These are phyloP conservation scores for Calyptommatus sinebrachiatus DNA, from an alignment of 2,113 vertebrate species.

Conservation along the genomic window DNA sequence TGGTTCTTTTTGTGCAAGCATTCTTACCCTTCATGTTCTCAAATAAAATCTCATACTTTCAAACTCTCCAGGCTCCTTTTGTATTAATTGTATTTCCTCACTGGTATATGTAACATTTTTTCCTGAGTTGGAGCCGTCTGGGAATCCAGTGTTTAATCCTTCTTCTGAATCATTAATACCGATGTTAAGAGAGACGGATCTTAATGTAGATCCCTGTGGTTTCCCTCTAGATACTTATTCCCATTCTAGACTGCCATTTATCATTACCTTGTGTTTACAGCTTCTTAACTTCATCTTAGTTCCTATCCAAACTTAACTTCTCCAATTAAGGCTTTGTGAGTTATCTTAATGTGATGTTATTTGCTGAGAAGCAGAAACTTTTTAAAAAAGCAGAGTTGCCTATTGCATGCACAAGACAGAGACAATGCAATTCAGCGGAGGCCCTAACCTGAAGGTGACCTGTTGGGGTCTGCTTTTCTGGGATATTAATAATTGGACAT, in stretches of 20 bases:
- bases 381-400: neutral
- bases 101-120: constrained; percentile 39
- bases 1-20: too few species aligned
- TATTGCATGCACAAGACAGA: neutral
- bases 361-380: constrained; percentile 10
- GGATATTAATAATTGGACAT: too few species aligned
- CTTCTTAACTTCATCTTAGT: constrained; percentile 14
- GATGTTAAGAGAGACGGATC: constrained; percentile 33
- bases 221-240: constrained; percentile 3
- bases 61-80: constrained; percentile 20
- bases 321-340: neutral
- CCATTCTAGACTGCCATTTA: neutral
- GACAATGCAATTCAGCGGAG: neutral
- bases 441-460: neutral
- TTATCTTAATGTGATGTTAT: neutral
- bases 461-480: too few species aligned
- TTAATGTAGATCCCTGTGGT: constrained; percentile 6
- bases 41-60: constrained; percentile 27
- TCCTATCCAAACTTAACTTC: constrained; percentile 15
- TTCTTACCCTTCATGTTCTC: neutral
- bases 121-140: constrained; percentile 49
- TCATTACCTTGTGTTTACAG: constrained; percentile 16
- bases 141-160: constrained; percentile 47
- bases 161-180: constrained; percentile 54
- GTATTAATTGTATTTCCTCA: constrained; percentile 41